Base-by-base conservation (phyloP, 2,888 invertebrate genomes). In the Diploptera punctata region DNA sequence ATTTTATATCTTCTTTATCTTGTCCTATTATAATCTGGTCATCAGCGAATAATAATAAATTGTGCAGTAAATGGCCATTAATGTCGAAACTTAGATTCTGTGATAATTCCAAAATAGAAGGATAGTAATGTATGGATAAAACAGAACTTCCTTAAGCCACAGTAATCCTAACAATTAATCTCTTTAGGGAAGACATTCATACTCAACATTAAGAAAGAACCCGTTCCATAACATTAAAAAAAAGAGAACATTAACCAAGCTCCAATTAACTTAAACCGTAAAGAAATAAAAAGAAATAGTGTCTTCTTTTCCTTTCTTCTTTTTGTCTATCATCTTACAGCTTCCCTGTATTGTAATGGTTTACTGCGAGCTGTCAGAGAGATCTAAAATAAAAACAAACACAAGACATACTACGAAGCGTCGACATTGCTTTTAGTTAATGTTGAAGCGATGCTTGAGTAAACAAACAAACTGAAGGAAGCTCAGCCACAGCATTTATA, bases 251-350 rank as follows among this genome's bases (percentile, higher is more conserved):
- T 65, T 65, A 44, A 44, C 65, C 19, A 65, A 65, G 65, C 44
- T 43, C 65, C 65, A 65, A 65, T 43, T 65, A 65, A 65, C 65
- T 65, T 65, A 44, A 65, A 43, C 65, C 65, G n/a, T n/a, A 21
- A 44, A 43, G 44, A 24, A 60, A 26, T 16, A 44, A 21, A n/a
- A 65, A 19, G 18, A 60, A 7, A 65, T 44, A 18, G 24, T 44
- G 19, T 33, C 21, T 43, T 21, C 16, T 18, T 38, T 18, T 33
- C 38, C 38, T 29, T 65, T 24, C 24, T n/a, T 44, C 24, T 65
- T 9, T 44, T 33, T 65, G 1, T 31, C 57, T 16, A 26, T 9
- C 24, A 4, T 29, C 57, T 57, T 24, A 52, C 43, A 29, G 62
- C 47, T 47, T 44, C 47, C 44, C 33, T 44, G 38, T 44, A 65